Evolutionary conservation across 2,113 vertebrate species (phyloP).

Genomic region (Anguilla japonica): DNA sequence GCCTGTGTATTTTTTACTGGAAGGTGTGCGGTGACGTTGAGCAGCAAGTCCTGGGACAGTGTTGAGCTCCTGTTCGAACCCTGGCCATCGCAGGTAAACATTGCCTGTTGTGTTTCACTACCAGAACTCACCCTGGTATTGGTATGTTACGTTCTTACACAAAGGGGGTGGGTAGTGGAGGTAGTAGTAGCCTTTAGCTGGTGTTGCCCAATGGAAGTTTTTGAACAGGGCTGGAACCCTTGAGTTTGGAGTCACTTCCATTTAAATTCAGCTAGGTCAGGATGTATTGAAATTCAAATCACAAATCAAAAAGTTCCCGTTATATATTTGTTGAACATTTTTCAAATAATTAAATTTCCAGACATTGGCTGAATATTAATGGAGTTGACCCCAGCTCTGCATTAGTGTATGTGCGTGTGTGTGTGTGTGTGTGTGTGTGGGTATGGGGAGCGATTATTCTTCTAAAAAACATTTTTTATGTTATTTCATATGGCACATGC

Average conservation of each 20-base stretch:
- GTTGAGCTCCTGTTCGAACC: conserved; percentile 52
- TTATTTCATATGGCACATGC: too few relatives aligned
- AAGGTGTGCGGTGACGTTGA: conserved; percentile 61
- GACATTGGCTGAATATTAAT: too few relatives aligned
- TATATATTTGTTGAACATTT: too few relatives aligned
- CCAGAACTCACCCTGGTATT: conserved; percentile 42
- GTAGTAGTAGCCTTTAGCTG: conserved; percentile 42
- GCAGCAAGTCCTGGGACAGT: conserved; percentile 48
- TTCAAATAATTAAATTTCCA: background rate
- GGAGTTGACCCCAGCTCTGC: too few relatives aligned
- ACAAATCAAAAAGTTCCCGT: too few relatives aligned
- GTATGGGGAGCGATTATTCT: too few relatives aligned
- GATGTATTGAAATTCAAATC: too few relatives aligned
- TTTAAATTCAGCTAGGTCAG: too few relatives aligned
- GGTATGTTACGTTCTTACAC: conserved; percentile 37
- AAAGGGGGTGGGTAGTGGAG: conserved; percentile 27
- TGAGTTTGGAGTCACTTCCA: too few relatives aligned
- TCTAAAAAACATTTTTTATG: too few relatives aligned
- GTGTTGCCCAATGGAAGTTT: conserved; percentile 50
- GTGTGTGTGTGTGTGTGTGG: too few relatives aligned
- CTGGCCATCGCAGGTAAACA: conserved; percentile 63
- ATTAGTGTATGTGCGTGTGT: too few relatives aligned
- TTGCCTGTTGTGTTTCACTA: conserved; percentile 60
- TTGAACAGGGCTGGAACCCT: conserved; percentile 36
- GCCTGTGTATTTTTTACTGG: conserved; percentile 1